Base-by-base conservation (phyloP, 1,140 invertebrate genomes). In the Diuraphis noxia region DNA sequence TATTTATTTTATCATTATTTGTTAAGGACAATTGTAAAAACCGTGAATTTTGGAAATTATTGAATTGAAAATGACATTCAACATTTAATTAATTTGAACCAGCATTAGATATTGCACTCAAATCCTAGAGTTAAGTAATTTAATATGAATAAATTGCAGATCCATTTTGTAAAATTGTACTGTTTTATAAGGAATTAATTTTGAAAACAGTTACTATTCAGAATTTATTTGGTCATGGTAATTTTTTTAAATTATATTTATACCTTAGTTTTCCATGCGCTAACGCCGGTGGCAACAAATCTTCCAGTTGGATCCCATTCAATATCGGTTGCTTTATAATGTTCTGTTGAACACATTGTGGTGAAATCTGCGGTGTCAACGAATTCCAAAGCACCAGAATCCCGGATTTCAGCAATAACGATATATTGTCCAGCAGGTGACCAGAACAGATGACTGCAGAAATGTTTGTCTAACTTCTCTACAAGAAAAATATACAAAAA, bases 261-360 rank as follows among this genome's bases (percentile, higher is more conserved):
- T 93, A 95, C 98, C 94, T 99, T 99, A 86, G 98, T 97, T 93
- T 98, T 99, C 97, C 98, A 99, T 92, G 96, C 97, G 4, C 98
- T 99, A 19, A 99, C 98, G 13, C 96, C 97, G 1, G 98, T 99
- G 30, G 98, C 97, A 30, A 99, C 98, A 94, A 99, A 99, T 93
- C 99, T 95, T 34, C 99, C 99, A 46, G 99, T 99, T 13, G 99
- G 99, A 95, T 99, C 99, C 99, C 99, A 99, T 94, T 99, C 98
- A 7, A 99, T 97, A 93, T 99, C 98, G 0, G 98, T 98, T 93
- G 97, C 97, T 95, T 98, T 96, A 94, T 98, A 99, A 94, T 99
- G 98, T 94, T 99, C 98, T 1, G 96, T 96, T 4, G 96, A 96
- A 93, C 97, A 97, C 97, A 99, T 99, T 8, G 98, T 96, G 5